Evolutionary conservation across 1,140 invertebrate species (phyloP), one percentile per base, ranked within the genome.

Genomic region (Drosophila trapezifrons): DNA sequence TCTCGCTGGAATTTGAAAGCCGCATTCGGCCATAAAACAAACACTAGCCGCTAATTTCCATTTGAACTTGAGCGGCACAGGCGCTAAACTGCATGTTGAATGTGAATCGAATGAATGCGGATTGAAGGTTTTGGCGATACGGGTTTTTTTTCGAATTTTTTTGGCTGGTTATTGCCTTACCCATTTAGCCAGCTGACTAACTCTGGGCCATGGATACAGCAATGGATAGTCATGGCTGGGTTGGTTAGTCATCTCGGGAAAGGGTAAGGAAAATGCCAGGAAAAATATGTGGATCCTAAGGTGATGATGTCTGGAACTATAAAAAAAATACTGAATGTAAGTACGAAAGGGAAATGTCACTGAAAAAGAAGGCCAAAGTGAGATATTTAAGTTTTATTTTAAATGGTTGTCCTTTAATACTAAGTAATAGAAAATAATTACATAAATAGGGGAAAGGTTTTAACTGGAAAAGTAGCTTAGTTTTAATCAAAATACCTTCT

Each of bases 61-160:
- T 87, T 89, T 79, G 84, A 87, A 87, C 83, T 89, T 87, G 84
- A 80, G 56, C 45, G 22, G 42, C 67, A 54, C 32, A 83, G 84
- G 79, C 84, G 76, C 73, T 83, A 74, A 83, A 79, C 78, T 89
- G 79, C 83, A 83, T 79, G 76, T 71, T 83, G 47, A 79, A 86
- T 79, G 71, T 74, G 83, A 62, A 45, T 70, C 38, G 64, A 73
- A 70, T 64, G 56, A 76, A 76, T 69, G 49, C 13, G 49, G 63
- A 82, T 69, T 54, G 79, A 83, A 87, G 84, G 83, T 70, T 82
- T 82, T 52, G 40, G 29, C 46, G 17, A 75, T 65, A 62, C 64
- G 70, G 64, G 59, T 74, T 78, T 75, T 81, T 72, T 73, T 76
- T 42, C 58, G 12, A 17, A 51, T 32, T 52, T 35, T 52, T 54